These are phyloP conservation scores for Glaucomys volans DNA, from an alignment of 2,113 vertebrate genomes.

Conservation along the genomic window DNA sequence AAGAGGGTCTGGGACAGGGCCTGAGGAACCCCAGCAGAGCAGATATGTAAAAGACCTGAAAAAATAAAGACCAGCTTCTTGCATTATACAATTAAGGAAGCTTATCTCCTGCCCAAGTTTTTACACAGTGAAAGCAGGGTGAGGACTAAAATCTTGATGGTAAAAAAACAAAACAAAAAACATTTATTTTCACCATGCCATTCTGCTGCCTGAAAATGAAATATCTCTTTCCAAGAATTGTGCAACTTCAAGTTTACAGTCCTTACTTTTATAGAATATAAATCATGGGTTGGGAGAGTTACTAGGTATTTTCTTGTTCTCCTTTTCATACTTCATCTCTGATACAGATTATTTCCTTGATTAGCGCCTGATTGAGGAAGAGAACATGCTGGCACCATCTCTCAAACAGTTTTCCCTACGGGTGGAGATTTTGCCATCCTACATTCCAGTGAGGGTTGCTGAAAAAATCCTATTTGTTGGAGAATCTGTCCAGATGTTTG, in stretches of 20 bases:
- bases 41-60: background rate
- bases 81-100: background rate
- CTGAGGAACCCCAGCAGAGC: background rate
- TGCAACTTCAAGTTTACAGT: slow-evolving; percentile 13
- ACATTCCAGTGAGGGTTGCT: slow-evolving; percentile 96
- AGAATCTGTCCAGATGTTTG: slow-evolving; percentile 99
- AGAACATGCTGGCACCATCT: slow-evolving; percentile 98
- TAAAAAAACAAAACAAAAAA: background rate
- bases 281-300: background rate
- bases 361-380: slow-evolving; percentile 97
- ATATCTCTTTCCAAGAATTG: background rate
- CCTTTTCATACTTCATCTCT: slow-evolving; percentile 5
- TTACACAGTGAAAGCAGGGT: background rate
- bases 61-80: background rate
- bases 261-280: background rate
- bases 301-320: background rate
- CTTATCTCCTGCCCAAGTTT: background rate
- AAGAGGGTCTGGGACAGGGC: background rate
- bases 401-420: slow-evolving; percentile 98
- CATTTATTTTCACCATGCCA: background rate
- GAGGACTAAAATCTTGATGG: background rate
- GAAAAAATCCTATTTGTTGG: slow-evolving; percentile 99
- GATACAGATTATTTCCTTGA: slow-evolving; percentile 20
- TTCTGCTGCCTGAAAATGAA: slow-evolving; percentile 5
- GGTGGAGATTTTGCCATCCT: slow-evolving; percentile 96